A percentile compares a stretch with the other conserved stretches of the same genome.
These are phyloP conservation scores for Hippopotamus amphibius DNA, from an alignment of 2,113 vertebrate genomes.

Conservation along the genomic window DNA sequence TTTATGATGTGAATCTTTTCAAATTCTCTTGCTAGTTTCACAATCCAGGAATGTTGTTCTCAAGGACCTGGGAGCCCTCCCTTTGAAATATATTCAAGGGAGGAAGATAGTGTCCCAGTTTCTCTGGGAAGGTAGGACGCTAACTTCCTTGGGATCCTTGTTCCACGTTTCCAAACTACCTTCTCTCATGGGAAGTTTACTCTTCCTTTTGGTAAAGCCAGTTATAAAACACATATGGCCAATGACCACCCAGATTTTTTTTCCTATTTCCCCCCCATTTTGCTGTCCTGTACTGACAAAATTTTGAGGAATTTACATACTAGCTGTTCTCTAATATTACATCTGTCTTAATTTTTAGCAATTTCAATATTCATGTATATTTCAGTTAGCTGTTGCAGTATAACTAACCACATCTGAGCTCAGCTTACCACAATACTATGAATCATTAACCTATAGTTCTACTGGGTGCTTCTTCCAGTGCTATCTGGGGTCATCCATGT, in stretches of 20 bases:
- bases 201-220: background rate
- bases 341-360: background rate
- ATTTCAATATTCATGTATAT: background rate
- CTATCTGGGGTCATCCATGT: background rate
- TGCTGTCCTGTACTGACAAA: background rate
- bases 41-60: background rate
- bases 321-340: background rate
- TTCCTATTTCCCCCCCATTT: background rate
- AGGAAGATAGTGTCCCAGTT: no score
- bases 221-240: background rate
- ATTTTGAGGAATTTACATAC: background rate
- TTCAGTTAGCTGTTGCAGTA: background rate
- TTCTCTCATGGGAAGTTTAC: background rate
- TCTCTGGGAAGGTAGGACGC: accelerated
- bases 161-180: background rate
- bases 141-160: background rate
- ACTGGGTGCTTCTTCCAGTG: background rate
- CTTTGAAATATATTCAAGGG: background rate
- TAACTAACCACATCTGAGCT: background rate
- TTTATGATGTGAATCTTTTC: background rate
- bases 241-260: background rate
- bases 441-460: background rate
- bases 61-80: background rate
- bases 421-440: background rate
- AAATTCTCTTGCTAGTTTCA: background rate